These are phyloP conservation scores for Chaetura pelagica DNA, from an alignment of 2,113 vertebrate species.

Conservation along the genomic window DNA sequence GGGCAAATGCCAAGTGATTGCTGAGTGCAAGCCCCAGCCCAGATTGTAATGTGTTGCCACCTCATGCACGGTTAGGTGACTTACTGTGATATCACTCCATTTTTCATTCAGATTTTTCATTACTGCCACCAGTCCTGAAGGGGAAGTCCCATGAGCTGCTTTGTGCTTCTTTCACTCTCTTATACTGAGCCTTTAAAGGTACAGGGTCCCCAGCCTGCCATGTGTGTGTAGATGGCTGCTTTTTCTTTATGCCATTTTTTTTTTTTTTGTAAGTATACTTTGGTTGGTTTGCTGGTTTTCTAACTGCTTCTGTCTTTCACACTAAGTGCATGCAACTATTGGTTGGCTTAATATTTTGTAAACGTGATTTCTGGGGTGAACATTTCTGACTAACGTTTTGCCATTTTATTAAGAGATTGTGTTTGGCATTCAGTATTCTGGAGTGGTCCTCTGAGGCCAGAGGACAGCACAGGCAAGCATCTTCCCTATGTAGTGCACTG, in stretches of 20 bases:
- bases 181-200: constrained; percentile 74
- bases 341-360: constrained; percentile 57
- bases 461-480: background rate
- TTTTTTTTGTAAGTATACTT: constrained; percentile 53
- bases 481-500: background rate
- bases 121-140: constrained; percentile 72
- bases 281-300: constrained; percentile 70
- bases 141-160: constrained; percentile 65
- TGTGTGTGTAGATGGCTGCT: constrained; percentile 64
- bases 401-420: constrained; percentile 32
- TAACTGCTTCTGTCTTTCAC: constrained; percentile 73
- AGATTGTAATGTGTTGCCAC: background rate
- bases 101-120: constrained; percentile 74
- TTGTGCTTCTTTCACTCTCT: constrained; percentile 75
- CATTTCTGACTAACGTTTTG: constrained; percentile 33
- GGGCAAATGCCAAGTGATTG: background rate
- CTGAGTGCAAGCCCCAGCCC: background rate
- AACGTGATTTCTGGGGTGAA: constrained; percentile 42
- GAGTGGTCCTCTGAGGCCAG: background rate
- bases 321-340: constrained; percentile 73
- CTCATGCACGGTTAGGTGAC: constrained; percentile 19
- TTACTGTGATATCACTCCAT: constrained; percentile 64
- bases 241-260: constrained; percentile 59
- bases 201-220: constrained; percentile 67
- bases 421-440: background rate